Base-by-base conservation (phyloP, 2,888 invertebrate species). In the Drosophila setosimentum region DNA sequence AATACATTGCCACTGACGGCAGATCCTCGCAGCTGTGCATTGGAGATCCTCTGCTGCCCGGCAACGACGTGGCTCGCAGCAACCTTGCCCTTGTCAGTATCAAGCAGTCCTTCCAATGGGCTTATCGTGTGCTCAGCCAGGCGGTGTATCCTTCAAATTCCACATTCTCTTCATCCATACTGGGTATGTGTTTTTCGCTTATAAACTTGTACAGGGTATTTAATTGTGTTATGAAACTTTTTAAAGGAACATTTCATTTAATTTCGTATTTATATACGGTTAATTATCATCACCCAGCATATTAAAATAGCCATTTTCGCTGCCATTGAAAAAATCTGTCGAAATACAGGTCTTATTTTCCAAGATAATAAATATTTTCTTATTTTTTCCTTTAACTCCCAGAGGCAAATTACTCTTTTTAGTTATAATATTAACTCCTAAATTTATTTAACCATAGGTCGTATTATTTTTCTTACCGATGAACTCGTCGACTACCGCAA, bases 21-120 rank as follows among this genome's bases (percentile, higher is more conserved):
- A 94, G 98, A 51, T 98, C 97, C 27, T 98, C 98, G 78, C 94
- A 99, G 91, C 94, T 99, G 77, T 99, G 98, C 92, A 99, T 99
- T 88, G 99, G 99, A 94, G 99, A 99, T 94, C 99, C 99, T 30
- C 95, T 99, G 49, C 97, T 97, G 75, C 95, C 98, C 18, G 98
- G 96, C 78, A 99, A 99, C 93, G 99, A 99, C 93, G 98, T 99
- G 92, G 99, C 99, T 8, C 96, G 98, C 84, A 98, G 98, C 92
- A 99, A 98, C 91, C 99, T 98, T 93, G 98, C 92, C 29, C 37
- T 68, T 13, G 21, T 21, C 3, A 91, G 91, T 27, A 96, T 97
- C n/a, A 97, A 97, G 93, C 96, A 97, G 94, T 98, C 99, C 71
- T 99, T 99, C 94, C 98, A 98, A 94, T 98, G 97, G 94, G 99